Base-by-base conservation (phyloP, 2,113 vertebrate species). In the Psilopsiagon aurifrons region DNA sequence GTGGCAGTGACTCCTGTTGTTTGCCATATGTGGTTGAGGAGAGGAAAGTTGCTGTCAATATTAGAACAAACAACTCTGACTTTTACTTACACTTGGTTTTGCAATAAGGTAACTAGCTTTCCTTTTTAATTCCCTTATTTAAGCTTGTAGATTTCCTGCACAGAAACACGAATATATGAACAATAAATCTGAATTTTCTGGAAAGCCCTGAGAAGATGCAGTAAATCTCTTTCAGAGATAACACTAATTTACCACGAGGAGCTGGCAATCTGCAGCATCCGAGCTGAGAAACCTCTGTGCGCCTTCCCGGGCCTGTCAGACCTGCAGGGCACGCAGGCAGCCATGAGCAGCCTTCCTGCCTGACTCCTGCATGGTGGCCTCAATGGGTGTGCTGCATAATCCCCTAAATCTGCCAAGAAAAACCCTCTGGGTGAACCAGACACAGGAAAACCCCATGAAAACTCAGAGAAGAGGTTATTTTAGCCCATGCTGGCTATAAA, bases 71-170 rank as follows among this genome's bases (percentile, higher is more conserved):
- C 25, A 91, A 74, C 27, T 29, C 39, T 27, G n/a, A 90, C 62
- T 77, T 68, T 77, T 41, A 86, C 87, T 93, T 86, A 59, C n/a
- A 81, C 39, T 86, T 84, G 41, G 47, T 69, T 94, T 78, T 84
- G 51, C 55, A 86, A 2, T 46, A 55, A 82, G 31, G 33, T 73
- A 92, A 77, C 54, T 27, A 33, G 14, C 3, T 31, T 52, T 13
- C 55, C 16, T 44, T 57, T 82, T 75, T 22, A 3, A 19, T 20
- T 35, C 35, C 27, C 66, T 86, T 77, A 71, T 60, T 88, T 73
- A 88, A 94, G 49, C 24, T 54, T 63, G n/a, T 14, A 91, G 82
- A 69, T 67, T 70, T 89, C 60, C 76, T 11, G 11, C 27, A 55
- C 22, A 95, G 59, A 73, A 83, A 52, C 73, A 89, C 5, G 43